Evolutionary conservation across 1,140 invertebrate species (phyloP), one percentile per base, ranked within the genome.

Genomic region (Manduca sexta): DNA sequence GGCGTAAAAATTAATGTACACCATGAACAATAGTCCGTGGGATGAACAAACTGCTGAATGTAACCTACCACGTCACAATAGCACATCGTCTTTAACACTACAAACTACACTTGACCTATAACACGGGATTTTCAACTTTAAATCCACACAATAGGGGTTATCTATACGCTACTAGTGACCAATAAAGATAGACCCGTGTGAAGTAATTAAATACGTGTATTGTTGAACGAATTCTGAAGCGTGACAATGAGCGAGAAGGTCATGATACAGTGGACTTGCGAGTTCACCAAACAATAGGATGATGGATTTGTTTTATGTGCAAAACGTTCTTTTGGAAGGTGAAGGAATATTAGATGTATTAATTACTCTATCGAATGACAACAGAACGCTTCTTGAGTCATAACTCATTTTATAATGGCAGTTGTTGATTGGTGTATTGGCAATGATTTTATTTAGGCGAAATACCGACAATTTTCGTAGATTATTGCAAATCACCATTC

Each of bases 21-120:
- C 41, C 41, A 54, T 44, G 49, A 61, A 73, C 66, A 73, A 69
- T 69, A 48, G 66, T 30, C 59, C 52, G 64, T 73, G 62, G 66
- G 69, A 68, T 52, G 46, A 49, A 45, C 56, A 56, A 45, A 60
- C 52, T 47, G 42, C 52, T 58, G 40, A 56, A 21, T 49, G 51
- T 59, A 56, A 53, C 54, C 46, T 45, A 35, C 34, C 31, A 49
- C 43, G 17, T 33, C 37, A 62, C 63, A 66, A 66, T 66, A 40
- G 53, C 52, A 40, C 48, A 54, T 65, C 51, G 35, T 38, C 58
- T 56, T 37, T 56, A 45, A 45, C 45, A 52, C 39, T 11, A 39
- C 42, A 16, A 49, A 15, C 13, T 26, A 37, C 29, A 49, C n/a
- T 34, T 13, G 30, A 51, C 33, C 37, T 21, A 35, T 34, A 44